A percentile compares a stretch with the other conserved stretches of the same genome.
phyloP scores from a whole-genome alignment of 2,888 invertebrate species.

The Troilus luridus region DNA sequence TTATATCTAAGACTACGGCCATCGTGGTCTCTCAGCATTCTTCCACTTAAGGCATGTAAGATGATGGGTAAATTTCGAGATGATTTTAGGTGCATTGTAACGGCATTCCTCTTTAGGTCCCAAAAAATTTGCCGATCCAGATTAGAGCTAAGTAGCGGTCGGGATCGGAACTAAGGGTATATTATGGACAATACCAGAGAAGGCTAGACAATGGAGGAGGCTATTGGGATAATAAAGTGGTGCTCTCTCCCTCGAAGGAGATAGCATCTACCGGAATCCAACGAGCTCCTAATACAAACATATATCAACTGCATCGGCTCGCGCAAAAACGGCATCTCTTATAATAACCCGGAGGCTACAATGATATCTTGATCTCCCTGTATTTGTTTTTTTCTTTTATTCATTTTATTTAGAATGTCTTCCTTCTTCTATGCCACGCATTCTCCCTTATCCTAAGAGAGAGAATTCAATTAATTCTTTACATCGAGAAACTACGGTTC shows the following conservation, averaged over 20 bases:
- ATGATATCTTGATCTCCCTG: slow-evolving; percentile 60
- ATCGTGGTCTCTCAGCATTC: too few relatives aligned
- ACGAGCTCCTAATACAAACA: slow-evolving; percentile 57
- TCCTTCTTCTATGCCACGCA: slow-evolving; percentile 26
- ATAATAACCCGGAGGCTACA: slow-evolving; percentile 51
- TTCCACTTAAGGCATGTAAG: background rate
- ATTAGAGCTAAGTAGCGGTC: background rate
- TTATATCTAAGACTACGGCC: too few relatives aligned
- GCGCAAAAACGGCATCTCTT: slow-evolving; percentile 52
- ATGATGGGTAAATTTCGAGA: background rate
- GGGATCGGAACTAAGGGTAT: background rate
- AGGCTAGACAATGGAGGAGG: slow-evolving; percentile 55
- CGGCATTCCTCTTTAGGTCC: background rate
- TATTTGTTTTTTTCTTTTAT: slow-evolving; percentile 14
- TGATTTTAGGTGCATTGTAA: background rate
- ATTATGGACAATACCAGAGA: slow-evolving; percentile 49
- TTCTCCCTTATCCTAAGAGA: background rate
- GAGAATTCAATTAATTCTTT: slow-evolving; percentile 51
- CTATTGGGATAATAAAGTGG: slow-evolving; percentile 59
- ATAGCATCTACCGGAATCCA: slow-evolving; percentile 60
- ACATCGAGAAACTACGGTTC: background rate
- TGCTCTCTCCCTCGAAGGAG: slow-evolving; percentile 21
- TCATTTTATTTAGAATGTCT: slow-evolving; percentile 44
- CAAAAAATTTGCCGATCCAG: background rate
- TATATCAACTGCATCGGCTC: slow-evolving; percentile 58